Base-by-base conservation (phyloP, 1,140 invertebrate species). In the Helicoverpa zea region DNA sequence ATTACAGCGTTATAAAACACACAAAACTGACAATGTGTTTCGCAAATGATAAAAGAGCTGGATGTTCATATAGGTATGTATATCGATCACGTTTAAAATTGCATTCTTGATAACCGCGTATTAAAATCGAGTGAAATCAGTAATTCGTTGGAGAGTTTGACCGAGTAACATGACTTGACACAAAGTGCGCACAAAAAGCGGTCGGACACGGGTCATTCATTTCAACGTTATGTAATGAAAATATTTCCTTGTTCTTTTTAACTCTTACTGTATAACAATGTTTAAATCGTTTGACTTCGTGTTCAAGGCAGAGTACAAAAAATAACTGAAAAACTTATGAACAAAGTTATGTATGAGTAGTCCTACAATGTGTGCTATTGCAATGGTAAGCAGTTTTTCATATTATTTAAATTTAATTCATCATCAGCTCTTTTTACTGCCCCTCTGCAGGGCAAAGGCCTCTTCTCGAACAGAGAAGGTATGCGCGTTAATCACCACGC, bases 101-200 rank as follows among this genome's bases (percentile, higher is more conserved):
- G 63, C 76, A 68, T 70, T 79, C 76, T 77, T 47, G 43, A 80
- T 73, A 80, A 61, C 51, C 52, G 3, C 16, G 72, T 82, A 82
- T 79, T 82, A 73, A 82, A 59, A 82, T 79, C 76, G 51, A 82
- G 81, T 78, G 81, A 82, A 82, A 82, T 82, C 76, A 64, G 58
- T 78, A 66, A 73, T 74, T 79, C 75, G 76, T 58, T 58, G 79
- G 80, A 59, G 80, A 84, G 74, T 58, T 70, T 78, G 72, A 66
- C 54, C 70, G 68, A 80, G 35, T 75, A 78, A 84, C 78, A 79
- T 84, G 83, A 82, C 81, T 80, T 80, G 81, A 84, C 81, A 79
- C 73, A 80, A 80, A 81, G 72, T 74, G 58, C 70, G 68, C 63
- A 58, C 70, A 79, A 73, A 80, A 80, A 73, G 78, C 78, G 68